Evolutionary conservation across 2,113 vertebrate genomes (phyloP), one percentile per base, ranked within the genome.

Genomic region (Serinus canaria): DNA sequence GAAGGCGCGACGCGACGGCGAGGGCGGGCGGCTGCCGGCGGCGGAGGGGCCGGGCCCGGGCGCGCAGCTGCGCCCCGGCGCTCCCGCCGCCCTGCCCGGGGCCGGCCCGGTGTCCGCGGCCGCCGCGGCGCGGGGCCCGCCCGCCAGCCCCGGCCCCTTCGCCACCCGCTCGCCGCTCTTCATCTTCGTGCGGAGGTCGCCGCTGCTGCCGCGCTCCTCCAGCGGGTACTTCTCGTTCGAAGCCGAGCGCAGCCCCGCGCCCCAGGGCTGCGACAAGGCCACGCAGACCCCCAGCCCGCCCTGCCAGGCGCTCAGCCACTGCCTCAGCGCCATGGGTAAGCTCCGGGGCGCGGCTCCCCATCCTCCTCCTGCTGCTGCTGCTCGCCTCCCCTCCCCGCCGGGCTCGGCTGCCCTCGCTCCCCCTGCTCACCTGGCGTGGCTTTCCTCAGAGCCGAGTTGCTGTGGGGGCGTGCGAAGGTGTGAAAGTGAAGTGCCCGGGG

Each of bases 171-270:
- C 98, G 63, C 98, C 98, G 68, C 95, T 98, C 83, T 99, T 98
- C 97, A 98, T 98, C 96, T 97, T 98, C 94, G 96, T 98, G 87
- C 97, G 98, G 98, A 97, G 98, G 95, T 97, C 98, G 69, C 97
- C 98, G 87, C 96, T 97, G 92, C 94, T 98, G 91, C 98, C 98
- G 83, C 98, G 98, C 92, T 98, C 98, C 53, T 99, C 99, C 96
- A 99, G 99, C 94, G 99, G 99, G 85, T 99, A 99, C 98, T 99
- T 98, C 98, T 99, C 99, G 94, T 98, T 97, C 96, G 99, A 99
- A 92, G 95, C 97, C 92, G 98, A 99, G 96, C 98, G 98, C 94
- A 98, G 97, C 97, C 98, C 99, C 50, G 98, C 97, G 76, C 97
- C 98, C 96, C 98, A 98, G 94, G 96, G 98, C 97, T 98, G 99